Base-by-base conservation (phyloP, 2,113 vertebrate species). In the Sylvietta virens region DNA sequence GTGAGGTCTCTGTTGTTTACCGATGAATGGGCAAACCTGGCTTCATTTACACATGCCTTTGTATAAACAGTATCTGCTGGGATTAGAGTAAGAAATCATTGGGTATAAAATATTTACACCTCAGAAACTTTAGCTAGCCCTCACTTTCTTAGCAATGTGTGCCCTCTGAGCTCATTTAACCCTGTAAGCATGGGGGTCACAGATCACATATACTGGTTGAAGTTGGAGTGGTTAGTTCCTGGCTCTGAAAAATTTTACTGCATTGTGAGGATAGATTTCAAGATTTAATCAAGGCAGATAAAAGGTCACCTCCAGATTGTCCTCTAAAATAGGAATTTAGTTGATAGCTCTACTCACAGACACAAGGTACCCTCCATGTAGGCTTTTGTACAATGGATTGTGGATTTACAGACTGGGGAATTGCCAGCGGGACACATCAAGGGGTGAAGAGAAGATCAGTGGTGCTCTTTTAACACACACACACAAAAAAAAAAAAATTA, bases 291-390 rank as follows among this genome's bases (percentile, higher is more conserved):
- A 80, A 53, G 53, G 23, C 4, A 50, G 15, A 9, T 73, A 61
- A 51, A 67, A 61, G 9, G 3, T 40, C 11, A 65, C 23, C 22
- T 61, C 28, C 40, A 79, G 31, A 35, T 3, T 81, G 14, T 60
- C 22, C n/a, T n/a, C 26, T 57, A 48, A 66, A 60, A 42, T 0
- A 3, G 62, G 13, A 23, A 44, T 31, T 73, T 82, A n/a, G 64
- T 7, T 54, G 31, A 42, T 23, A 81, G 15, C 7, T 45, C 15
- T 78, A 47, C 28, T 81, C 22, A 70, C 18, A 89, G 35, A 44
- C 30, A 39, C 0, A 4, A 71, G 12, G 8, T 39, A 15, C 15
- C 10, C 22, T 69, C 24, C 2, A 0, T 42, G 57, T 6, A 57
- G 54, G 3, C 7, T 66, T 81, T 73, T 78, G 35, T 65, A 23